Evolutionary conservation across 2,113 vertebrate species (phyloP).

Genomic region (Amia ocellicauda): DNA sequence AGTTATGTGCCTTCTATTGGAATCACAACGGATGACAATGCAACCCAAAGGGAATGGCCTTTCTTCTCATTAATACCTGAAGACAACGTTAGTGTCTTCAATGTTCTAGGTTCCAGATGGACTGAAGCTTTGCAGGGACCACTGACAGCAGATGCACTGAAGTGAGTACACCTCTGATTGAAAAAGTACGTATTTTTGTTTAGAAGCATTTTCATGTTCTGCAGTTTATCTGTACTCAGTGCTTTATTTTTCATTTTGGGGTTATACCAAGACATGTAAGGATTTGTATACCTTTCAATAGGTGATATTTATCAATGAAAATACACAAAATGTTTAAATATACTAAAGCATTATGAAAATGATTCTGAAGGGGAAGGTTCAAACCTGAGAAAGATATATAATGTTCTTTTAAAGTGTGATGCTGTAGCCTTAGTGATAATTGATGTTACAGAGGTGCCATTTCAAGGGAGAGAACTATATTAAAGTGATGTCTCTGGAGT

Average conservation of each 20-base stretch:
- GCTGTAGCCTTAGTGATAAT: constrained; percentile 54
- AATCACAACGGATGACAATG: background rate
- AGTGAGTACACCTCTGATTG: constrained; percentile 7
- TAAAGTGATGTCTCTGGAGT: constrained; percentile 60
- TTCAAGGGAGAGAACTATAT: constrained; percentile 63
- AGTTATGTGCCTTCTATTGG: constrained; percentile 7
- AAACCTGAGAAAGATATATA: too few relatives aligned
- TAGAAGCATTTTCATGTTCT: too few relatives aligned
- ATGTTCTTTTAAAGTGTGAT: constrained; percentile 25
- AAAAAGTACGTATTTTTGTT: background rate
- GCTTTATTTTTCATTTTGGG: too few relatives aligned
- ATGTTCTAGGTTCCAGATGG: background rate
- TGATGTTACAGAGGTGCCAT: constrained; percentile 57
- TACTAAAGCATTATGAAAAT: too few relatives aligned
- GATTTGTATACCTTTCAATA: too few relatives aligned
- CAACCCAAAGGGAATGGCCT: background rate
- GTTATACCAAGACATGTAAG: too few relatives aligned
- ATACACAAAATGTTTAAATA: too few relatives aligned
- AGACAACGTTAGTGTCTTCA: background rate
- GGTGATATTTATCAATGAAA: too few relatives aligned
- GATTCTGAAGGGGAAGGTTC: too few relatives aligned
- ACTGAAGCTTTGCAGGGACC: background rate
- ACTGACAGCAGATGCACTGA: background rate
- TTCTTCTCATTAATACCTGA: too few relatives aligned
- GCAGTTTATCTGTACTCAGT: background rate